Evolutionary conservation across 2,888 invertebrate genomes (phyloP), one percentile per base, ranked within the genome.

Genomic region (Monopis laevigella): DNA sequence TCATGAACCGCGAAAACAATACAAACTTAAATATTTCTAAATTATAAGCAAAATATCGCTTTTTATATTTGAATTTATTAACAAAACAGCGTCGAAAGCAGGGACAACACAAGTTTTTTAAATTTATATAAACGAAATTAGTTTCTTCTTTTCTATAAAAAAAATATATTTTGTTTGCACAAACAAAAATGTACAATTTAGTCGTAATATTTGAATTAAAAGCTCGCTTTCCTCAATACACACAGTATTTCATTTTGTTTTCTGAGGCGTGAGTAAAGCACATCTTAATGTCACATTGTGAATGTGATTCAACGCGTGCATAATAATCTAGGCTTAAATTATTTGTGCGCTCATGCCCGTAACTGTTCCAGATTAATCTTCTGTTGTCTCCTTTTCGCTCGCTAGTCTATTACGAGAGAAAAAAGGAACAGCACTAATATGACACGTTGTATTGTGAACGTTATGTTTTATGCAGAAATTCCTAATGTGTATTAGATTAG

Each of bases 301-400:
- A 42, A 17, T 45, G 45, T 43, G 44, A 41, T 40, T 38, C 43
- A 42, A 42, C 42, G 46, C 49, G 43, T 47, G 40, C 43, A 39
- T 46, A 49, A 49, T 46, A 47, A 36, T 42, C 34, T 43, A 30
- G 29, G 44, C 47, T 49, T 46, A 47, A 49, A 43, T 45, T 38
- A 48, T 46, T 45, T 42, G 40, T 43, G 24, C 42, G 42, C 40
- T 45, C 45, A 43, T 42, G 46, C 42, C 42, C 36, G 42, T 43
- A 48, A 48, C 43, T 44, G 46, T 18, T 43, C 27, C 40, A 41
- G 46, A 45, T 48, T 45, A 39, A 39, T 27, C 39, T 39, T 27
- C 27, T n/a, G n/a, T 16, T 27, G 14, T 26, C 32, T 28, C 36
- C 10, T 24, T 28, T 38, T 13, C n/a, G 3, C 34, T 19, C 29